Base-by-base conservation (phyloP, 2,888 invertebrate genomes). In the Zygogramma bicolorata region DNA sequence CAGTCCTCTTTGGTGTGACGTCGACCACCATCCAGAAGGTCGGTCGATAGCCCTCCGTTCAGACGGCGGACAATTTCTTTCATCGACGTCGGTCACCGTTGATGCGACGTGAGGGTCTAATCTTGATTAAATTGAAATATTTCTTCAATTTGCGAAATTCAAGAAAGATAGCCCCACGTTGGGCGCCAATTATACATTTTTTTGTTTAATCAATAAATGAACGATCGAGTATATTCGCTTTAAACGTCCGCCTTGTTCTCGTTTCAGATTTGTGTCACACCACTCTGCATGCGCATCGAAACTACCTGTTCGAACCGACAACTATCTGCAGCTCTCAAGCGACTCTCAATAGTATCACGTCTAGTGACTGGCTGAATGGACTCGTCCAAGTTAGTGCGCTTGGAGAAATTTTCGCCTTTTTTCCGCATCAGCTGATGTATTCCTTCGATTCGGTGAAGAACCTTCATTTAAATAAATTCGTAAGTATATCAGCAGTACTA, bases 351-450 rank as follows among this genome's bases (percentile, higher is more conserved):
- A 76, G 85, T 10, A 71, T 90, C 18, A 84, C 87, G 4, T 81
- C 83, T 38, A 89, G 88, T 70, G 90, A 90, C 78, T 89, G 89
- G 87, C 83, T 87, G 10, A 90, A 90, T 80, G 85, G 87, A 13
- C 80, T 90, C 40, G 86, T 89, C 3, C 89, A 89, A 70, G 88
- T 88, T 1, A 89, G 88, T 72, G 81, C 86, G 57, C 87, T 87
- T 46, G 91, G 91, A 4, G 90, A 90, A 81, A 81, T 90, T 46
- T 74, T 86, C 13, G 84, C 88, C 0, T 83, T 88, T 13, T 88
- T 89, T 80, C 86, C 88, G 13, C 85, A 88, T 57, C 88, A 89
- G 71, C 68, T 89, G 66, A 78, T 81, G 29, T 80, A 84, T 57
- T 59, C 75, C 25, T 79, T 81, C 38, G 86, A 87, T 59, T 73